phyloP scores from a whole-genome alignment of 2,797 vertebrate species.

The Semotilus atromaculatus region DNA sequence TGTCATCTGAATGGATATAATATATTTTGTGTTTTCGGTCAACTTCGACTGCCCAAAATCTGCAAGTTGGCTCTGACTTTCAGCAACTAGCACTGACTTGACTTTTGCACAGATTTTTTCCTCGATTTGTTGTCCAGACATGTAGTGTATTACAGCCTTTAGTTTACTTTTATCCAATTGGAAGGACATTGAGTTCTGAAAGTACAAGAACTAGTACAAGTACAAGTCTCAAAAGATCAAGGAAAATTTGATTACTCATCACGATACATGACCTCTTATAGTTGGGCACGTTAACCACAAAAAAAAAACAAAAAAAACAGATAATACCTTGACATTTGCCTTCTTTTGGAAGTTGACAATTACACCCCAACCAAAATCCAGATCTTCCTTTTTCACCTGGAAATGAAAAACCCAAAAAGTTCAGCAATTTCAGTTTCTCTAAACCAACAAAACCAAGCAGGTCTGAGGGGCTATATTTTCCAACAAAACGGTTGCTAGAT shows the following conservation, averaged over 20 bases:
- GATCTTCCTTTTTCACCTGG: conserved; percentile 92
- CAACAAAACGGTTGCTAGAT: neutral
- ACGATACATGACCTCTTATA: neutral
- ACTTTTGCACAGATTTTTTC: too few relatives aligned
- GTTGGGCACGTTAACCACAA: neutral
- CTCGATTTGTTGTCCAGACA: too few relatives aligned
- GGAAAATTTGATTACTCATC: neutral
- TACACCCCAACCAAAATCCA: conserved; percentile 96
- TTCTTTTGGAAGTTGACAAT: conserved; percentile 98
- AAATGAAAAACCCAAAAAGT: neutral
- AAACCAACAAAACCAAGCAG: neutral
- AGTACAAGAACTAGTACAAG: too few relatives aligned
- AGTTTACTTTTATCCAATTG: neutral
- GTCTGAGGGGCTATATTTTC: neutral
- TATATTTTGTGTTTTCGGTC: neutral
- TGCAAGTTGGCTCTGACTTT: neutral
- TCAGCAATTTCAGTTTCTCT: neutral
- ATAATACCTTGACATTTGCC: conserved; percentile 90
- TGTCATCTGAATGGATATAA: neutral
- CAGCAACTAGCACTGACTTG: neutral
- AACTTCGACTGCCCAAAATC: neutral
- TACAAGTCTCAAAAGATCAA: neutral
- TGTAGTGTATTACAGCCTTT: neutral
- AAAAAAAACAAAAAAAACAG: neutral
- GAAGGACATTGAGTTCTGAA: neutral